A percentile compares a stretch with the other conserved stretches of the same genome.
Evolutionary conservation across 2,113 vertebrate genomes (phyloP).

Genomic region (Etia nguti): DNA sequence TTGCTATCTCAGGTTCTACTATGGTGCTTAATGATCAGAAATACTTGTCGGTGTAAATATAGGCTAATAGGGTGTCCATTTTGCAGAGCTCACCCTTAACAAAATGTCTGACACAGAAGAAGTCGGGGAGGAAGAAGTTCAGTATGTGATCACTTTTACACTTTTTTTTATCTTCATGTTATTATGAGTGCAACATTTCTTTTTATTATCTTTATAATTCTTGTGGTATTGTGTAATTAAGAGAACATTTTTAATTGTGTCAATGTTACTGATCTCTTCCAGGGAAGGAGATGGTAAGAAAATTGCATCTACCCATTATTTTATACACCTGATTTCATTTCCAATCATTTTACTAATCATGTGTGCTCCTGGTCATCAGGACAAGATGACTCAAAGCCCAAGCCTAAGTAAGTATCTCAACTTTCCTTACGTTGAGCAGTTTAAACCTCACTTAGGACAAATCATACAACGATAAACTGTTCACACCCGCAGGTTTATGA

Average conservation of each 20-base stretch:
- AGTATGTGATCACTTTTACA: conserved; percentile 52
- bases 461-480: background rate
- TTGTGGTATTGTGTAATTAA: background rate
- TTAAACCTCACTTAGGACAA: background rate
- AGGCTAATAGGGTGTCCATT: conserved; percentile 35
- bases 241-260: background rate
- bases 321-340: background rate
- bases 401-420: conserved; percentile 70
- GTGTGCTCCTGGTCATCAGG: background rate
- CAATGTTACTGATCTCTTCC: background rate
- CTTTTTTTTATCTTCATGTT: background rate
- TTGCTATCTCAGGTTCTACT: background rate
- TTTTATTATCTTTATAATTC: background rate
- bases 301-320: background rate
- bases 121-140: conserved; percentile 47
- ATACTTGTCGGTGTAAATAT: conserved; percentile 36
- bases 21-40: conserved; percentile 31
- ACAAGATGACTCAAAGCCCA: conserved; percentile 69
- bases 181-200: background rate
- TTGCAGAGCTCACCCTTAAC: conserved; percentile 31
- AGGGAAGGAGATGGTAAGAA: conserved; percentile 67
- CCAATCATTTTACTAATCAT: background rate
- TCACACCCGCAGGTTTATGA: conserved; percentile 61
- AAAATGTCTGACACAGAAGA: conserved; percentile 75
- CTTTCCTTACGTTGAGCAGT: background rate